Evolutionary conservation across 2,888 invertebrate species (phyloP).

Genomic region (Cotesia congregata): DNA sequence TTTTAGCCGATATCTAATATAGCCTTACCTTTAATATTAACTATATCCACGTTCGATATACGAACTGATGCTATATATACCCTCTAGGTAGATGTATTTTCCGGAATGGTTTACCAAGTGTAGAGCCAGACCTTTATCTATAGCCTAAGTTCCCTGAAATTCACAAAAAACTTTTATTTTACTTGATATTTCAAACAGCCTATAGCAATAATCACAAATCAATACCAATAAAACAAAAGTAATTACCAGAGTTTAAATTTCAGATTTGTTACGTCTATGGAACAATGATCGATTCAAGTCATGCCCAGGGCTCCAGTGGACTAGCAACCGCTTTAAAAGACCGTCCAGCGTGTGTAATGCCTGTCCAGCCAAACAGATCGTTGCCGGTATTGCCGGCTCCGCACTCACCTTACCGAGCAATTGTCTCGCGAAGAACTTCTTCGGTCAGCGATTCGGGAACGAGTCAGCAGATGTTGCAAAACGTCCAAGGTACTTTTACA

Average conservation of each 20-base stretch:
- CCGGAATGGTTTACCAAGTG: no score
- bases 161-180: no score
- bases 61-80: no score
- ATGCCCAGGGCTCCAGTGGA: constrained; percentile 40
- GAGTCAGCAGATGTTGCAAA: not conserved
- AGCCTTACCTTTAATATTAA: no score
- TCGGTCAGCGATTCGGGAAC: not conserved
- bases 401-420: constrained; percentile 44
- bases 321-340: constrained; percentile 58
- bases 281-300: constrained; percentile 38
- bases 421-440: not conserved
- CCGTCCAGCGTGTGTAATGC: constrained; percentile 56
- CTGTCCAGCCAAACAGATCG: constrained; percentile 63
- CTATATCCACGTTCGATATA: no score
- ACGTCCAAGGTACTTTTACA: not conserved
- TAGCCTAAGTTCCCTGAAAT: no score
- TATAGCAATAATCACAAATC: no score
- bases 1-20: no score
- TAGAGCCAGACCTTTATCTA: no score
- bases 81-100: no score
- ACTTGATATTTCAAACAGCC: no score
- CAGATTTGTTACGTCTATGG: constrained; percentile 1
- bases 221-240: no score
- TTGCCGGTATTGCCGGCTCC: constrained; percentile 64
- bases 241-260: not conserved